Evolutionary conservation across 1,140 invertebrate genomes (phyloP).

Genomic region (Coelopa frigida): DNA sequence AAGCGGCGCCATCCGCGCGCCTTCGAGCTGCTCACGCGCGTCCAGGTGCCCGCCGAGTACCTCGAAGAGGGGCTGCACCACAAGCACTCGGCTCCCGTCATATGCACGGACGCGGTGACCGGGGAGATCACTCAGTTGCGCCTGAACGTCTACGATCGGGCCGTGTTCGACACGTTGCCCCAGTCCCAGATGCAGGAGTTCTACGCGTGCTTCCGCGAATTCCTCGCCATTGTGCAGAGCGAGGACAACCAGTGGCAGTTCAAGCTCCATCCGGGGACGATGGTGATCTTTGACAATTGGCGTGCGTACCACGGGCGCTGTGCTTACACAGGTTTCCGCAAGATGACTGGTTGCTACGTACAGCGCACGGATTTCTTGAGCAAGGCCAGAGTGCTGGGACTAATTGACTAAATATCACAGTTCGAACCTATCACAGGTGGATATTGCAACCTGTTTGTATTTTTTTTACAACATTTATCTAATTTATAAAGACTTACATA

Average conservation of each 20-base stretch:
- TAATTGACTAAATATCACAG: constrained; percentile 43
- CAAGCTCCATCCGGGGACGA: constrained; percentile 56
- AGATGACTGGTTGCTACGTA: constrained; percentile 55
- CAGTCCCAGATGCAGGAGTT: constrained; percentile 50
- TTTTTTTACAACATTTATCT: too few species aligned
- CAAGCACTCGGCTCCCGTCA: constrained; percentile 48
- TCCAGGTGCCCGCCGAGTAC: constrained; percentile 57
- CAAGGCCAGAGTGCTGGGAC: constrained; percentile 47
- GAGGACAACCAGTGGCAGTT: constrained; percentile 51
- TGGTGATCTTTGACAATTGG: constrained; percentile 70
- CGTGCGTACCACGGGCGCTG: constrained; percentile 63
- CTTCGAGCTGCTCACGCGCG: constrained; percentile 52
- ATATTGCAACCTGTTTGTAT: too few species aligned
- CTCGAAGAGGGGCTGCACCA: constrained; percentile 52
- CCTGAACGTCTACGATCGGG: constrained; percentile 64
- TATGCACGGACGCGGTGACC: constrained; percentile 47
- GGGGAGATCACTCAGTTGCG: constrained; percentile 51
- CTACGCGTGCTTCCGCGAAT: constrained; percentile 53
- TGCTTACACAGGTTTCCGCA: constrained; percentile 54
- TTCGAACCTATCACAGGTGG: too few species aligned
- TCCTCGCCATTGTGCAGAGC: constrained; percentile 51
- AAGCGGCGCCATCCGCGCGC: constrained; percentile 47
- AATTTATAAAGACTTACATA: too few species aligned
- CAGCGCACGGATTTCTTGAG: constrained; percentile 56
- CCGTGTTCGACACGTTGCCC: constrained; percentile 50